Percentiles rank a stretch among this genome's conserved stretches.
These are phyloP conservation scores for Heliconius himera DNA, from an alignment of 1,140 invertebrate species.

Conservation along the genomic window DNA sequence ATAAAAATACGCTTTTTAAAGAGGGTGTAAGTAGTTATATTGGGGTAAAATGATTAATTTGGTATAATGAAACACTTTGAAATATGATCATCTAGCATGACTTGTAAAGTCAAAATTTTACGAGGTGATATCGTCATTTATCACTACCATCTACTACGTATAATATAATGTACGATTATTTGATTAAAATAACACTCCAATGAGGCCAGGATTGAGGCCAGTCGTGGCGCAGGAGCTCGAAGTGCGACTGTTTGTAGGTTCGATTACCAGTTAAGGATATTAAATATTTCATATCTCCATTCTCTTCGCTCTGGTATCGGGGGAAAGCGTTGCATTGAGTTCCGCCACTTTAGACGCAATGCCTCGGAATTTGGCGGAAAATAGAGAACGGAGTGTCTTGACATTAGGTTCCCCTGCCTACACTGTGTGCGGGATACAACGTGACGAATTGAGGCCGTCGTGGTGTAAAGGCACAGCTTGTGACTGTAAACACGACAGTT, in stretches of 20 bases:
- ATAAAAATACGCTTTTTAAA: background rate
- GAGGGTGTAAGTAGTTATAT: slow-evolving; percentile 3
- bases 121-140: background rate
- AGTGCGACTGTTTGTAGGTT: background rate
- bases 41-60: slow-evolving; percentile 4
- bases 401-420: background rate
- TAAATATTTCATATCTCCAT: background rate
- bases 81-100: background rate
- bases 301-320: background rate
- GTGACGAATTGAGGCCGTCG: no score
- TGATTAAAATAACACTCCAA: background rate
- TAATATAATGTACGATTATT: background rate
- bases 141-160: background rate
- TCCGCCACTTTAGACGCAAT: background rate
- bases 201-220: background rate
- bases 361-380: background rate
- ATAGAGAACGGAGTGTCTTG: background rate
- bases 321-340: background rate
- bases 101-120: slow-evolving; percentile 4
- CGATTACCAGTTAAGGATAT: background rate
- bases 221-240: no score
- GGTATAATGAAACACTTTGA: background rate
- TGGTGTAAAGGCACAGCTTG: no score
- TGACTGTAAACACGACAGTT: no score
- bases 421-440: background rate